Base-by-base conservation (phyloP, 2,888 invertebrate species). In the Epinotia brunnichana region DNA sequence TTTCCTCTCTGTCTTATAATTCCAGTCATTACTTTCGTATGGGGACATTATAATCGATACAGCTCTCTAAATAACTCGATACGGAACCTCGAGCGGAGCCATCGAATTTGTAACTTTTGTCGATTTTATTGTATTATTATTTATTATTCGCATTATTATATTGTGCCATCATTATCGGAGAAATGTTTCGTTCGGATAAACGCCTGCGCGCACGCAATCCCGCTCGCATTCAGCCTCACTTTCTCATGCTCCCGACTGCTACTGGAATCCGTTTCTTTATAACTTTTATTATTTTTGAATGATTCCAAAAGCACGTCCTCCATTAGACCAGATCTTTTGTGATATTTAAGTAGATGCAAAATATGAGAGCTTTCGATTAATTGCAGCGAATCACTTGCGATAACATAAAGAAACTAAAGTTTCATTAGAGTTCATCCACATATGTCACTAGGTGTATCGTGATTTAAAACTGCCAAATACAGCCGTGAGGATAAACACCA, bases 121-220 rank as follows among this genome's bases (percentile, higher is more conserved):
- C 68, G 68, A 73, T 73, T 69, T 73, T 73, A 73, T 73, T 69
- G 68, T 73, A 73, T 67, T 72, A 67, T 92, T 92, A 92, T 92
- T 92, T 92, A 93, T 93, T 93, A 92, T 93, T 93, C 92, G 92
- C 91, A 92, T 93, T 92, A 93, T 93, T 93, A 92, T 92, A 92
- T 93, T 93, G 91, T 91, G 90, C 92, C 91, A 92, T 93, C 91
- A 93, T 92, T 93, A 93, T 92, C 91, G 92, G 91, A 87, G 92
- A 93, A 93, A 93, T 91, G 92, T 90, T 93, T 92, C 92, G 92
- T 92, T 92, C 89, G 88, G 93, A 91, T 92, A 92, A 92, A 93
- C 91, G 93, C 79, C 89, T 80, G 84, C 79, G 81, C 83, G 79
- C 81, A 81, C 85, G 81, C 88, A 88, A 89, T 91, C 91, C 92